These are phyloP conservation scores for Porites rus DNA, from an alignment of 92 coral and sea anemone genomes.

Conservation along the genomic window DNA sequence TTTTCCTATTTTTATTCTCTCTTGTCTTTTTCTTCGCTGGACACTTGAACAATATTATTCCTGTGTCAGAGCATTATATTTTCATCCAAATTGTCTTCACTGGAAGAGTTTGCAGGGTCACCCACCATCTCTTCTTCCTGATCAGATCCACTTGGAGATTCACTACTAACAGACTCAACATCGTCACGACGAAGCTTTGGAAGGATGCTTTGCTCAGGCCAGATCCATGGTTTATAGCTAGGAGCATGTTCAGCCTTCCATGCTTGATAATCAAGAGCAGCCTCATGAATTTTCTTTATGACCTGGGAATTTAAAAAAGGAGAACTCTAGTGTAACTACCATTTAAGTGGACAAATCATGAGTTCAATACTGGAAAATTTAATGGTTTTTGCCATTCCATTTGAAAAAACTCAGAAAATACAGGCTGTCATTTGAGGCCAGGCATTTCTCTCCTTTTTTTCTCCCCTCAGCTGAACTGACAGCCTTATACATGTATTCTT, in stretches of 20 bases:
- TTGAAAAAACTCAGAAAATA: too few species aligned
- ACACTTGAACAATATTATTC: background rate
- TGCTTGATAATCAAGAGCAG: conserved; percentile 80
- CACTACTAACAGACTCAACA: conserved; percentile 66
- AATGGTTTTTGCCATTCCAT: too few species aligned
- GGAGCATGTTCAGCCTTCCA: conserved; percentile 92
- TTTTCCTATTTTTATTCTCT: background rate
- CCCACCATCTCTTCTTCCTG: conserved; percentile 73
- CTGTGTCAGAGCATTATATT: conserved; percentile 49
- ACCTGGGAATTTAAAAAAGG: conserved; percentile 46
- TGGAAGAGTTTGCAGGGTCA: conserved; percentile 68
- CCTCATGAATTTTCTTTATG: conserved; percentile 81
- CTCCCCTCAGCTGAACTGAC: too few species aligned
- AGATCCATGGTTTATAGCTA: conserved; percentile 90
- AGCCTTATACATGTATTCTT: too few species aligned
- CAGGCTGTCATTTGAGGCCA: too few species aligned
- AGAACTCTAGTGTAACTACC: too few species aligned
- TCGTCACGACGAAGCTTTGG: conserved; percentile 81
- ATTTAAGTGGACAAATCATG: too few species aligned
- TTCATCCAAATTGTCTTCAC: conserved; percentile 87
- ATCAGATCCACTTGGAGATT: conserved; percentile 68
- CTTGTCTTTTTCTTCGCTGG: too few species aligned
- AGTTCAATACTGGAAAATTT: too few species aligned
- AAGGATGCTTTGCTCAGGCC: conserved; percentile 91
- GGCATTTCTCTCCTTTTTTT: too few species aligned